Evolutionary conservation across 1,140 invertebrate genomes (phyloP), one percentile per base, ranked within the genome.

Genomic region (Lepidurus arcticus): DNA sequence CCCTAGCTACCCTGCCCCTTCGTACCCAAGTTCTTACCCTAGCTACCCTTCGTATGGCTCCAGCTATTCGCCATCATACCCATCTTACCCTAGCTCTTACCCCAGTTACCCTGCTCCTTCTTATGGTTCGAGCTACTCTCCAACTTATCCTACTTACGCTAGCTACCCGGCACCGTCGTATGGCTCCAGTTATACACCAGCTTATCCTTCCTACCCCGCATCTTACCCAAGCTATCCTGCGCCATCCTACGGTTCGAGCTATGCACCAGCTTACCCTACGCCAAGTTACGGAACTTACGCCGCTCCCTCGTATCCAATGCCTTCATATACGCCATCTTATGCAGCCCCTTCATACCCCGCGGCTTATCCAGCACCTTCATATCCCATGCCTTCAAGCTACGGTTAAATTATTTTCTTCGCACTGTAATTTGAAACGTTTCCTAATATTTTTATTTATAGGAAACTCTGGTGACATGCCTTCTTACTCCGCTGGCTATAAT

Each of bases 21-120:
- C 47, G 9, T 65, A 65, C 13, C 53, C 53, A 65, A 65, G 53
- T 65, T 65, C 53, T 13, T 65, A 65, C 53, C 53, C 53, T 21
- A 65, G 53, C 53, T 65, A 65, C 13, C 5, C 16, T 65, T n/a
- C 34, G 34, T 34, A 34, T 34, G 34, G 34, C 34, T 34, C 34
- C 34, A 34, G 34, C 34, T 34, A 34, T 34, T 34, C 34, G 34
- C 34, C 34, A 4, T 34, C 34, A 34, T 34, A 34, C 34, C 34
- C 34, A 4, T 34, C 34, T 65, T 65, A 65, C 21, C 47, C 47
- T n/a, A 65, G 47, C 47, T 65, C 13, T 65, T 11, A 13, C 21
- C 13, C 47, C 13, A 65, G 47, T 21, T 65, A 65, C 13, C 53
- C 53, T n/a, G 8, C 53, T 16, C 53, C 53, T 9, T 65, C 53